Base-by-base conservation (phyloP, 2,797 vertebrate genomes). In the Phalanger gymnotis region DNA sequence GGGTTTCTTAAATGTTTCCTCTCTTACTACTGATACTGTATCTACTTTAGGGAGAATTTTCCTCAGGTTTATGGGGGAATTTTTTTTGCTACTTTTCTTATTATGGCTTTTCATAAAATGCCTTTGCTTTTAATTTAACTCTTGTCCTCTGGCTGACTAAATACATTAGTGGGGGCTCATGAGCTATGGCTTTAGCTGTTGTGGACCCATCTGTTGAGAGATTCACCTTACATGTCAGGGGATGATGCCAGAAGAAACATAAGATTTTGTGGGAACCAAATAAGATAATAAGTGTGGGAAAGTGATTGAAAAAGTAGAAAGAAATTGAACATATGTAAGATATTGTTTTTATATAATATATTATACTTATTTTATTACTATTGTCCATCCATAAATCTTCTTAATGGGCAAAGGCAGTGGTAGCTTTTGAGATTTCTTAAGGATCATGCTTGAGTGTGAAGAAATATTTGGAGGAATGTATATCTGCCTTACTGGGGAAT, bases 181-280 rank as follows among this genome's bases (percentile, higher is more conserved):
- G 66, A 22, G n/a, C 34, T 66, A 66, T 66, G 14, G 34, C 7
- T 73, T 73, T 66, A 66, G 13, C 9, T 4, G 14, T n/a, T 73
- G n/a, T 22, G 6, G 16, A 19, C 5, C n/a, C 19, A 40, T 40
- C 40, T 73, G 66, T 40, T 73, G 14, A 19, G 6, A 73, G n/a
- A 40, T 5, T 73, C n/a, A 40, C 16, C 16, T 73, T 73, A 25
- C 40, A 16, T 22, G 16, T 73, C n/a, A 40, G 66, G 22, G 66
- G n/a, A 73, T 73, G 66, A 73, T 73, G n/a, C 16, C n/a, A 22
- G 66, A n/a, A 73, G 61, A 34, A 73, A 22, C 61, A 73, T 93
- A 57, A 66, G 90, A 91, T 90, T 55, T 30, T 55, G 87, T 91
- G 30, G 90, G 53, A 95, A 58, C 47, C 25, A 91, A 56, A 92